Base-by-base conservation (phyloP, 2,113 vertebrate genomes). In the Leucosticte australis region DNA sequence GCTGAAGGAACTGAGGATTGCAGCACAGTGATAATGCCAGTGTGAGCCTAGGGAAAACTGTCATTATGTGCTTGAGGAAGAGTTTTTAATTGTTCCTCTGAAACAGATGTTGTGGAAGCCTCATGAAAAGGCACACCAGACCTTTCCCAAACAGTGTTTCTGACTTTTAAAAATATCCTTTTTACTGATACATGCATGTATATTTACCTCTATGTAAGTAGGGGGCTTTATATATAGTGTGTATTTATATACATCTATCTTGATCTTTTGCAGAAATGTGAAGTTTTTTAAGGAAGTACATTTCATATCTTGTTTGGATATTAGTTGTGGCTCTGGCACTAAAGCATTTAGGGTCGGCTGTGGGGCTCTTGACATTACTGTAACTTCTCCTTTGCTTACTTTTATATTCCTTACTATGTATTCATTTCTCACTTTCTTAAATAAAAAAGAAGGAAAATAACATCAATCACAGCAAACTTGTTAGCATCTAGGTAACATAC, bases 301-400 rank as follows among this genome's bases (percentile, higher is more conserved):
- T 87, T 74, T 83, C 19, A 8, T 31, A 30, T 52, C 46, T 64
- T 92, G 52, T 77, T 90, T 92, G 47, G 24, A 6, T 80, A n/a
- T 93, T 64, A 64, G 44, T 83, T 0, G 7, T 22, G 12, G 17
- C 68, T 91, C 75, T 83, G 76, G 31, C 56, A 41, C 30, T 35
- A 53, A 83, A 67, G 26, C 60, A 50, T 67, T 59, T 63, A 35
- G 41, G 28, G 60, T 86, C 7, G 13, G 52, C 60, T 77, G 7
- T 90, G 82, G 65, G 56, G 68, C 56, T 95, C 53, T 90, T 80
- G 53, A 87, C 42, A 19, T 84, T 73, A 53, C 81, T 27, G 39
- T 82, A 79, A 80, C 53, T 93, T 96, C 79, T 86, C 35, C 78
- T 87, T 92, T 88, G 27, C 68, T 75, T 93, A 44, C 79, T 94